Base-by-base conservation (phyloP, 2,888 invertebrate genomes). In the Vanessa cardui region DNA sequence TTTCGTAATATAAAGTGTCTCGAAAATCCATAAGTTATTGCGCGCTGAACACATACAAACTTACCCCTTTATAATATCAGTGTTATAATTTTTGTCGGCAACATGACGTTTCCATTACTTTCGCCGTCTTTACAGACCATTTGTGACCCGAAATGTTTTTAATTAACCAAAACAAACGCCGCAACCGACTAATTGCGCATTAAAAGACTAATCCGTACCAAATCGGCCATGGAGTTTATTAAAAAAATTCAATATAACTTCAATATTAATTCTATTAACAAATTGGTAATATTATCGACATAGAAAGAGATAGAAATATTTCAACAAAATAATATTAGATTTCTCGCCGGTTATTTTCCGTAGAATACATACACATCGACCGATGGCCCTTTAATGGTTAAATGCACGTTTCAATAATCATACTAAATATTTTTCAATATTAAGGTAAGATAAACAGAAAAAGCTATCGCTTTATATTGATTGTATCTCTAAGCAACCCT, bases 131-230 rank as follows among this genome's bases (percentile, higher is more conserved):
- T 67, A 67, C 67, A 56, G 72, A 65, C 66, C 59, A 60, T 72
- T 72, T 54, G 62, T 69, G 50, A 45, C 49, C 52, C 56, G 66
- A 69, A 67, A 70, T 63, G 69, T 63, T 70, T 72, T 72, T 72
- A 70, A 72, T 72, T 69, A 72, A 72, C 69, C 69, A 46, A 63
- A 69, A 63, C 66, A 70, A 66, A 69, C 72, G 39, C 63, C 64
- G 66, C 26, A 18, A 63, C 69, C 47, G 62, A 58, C 71, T 71
- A 73, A 73, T 73, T 73, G 71, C 67, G 64, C 61, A 61, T 66
- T 69, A 65, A 72, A 70, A 64, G 65, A 58, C 65, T 69, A 61
- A 68, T 50, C 49, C 54, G 60, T 60, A 69, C 59, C 68, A 68
- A 64, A 67, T 67, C 59, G 58, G 52, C 3, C 31, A 9, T 58